These are phyloP conservation scores for Phoenicopterus ruber DNA, from an alignment of 2,113 vertebrate species.

Conservation along the genomic window DNA sequence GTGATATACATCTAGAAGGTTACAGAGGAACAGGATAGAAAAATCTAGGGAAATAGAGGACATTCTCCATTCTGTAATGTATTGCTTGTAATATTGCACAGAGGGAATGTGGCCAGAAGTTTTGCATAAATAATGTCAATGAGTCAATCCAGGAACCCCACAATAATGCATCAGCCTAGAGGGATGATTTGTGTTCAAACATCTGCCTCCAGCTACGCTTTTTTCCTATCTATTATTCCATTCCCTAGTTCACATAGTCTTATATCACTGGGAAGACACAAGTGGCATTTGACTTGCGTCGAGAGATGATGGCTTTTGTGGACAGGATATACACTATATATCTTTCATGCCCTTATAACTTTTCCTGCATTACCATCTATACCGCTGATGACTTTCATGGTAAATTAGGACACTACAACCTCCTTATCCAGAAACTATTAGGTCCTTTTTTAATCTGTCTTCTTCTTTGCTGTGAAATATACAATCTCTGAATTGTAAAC, in stretches of 20 bases:
- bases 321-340: neutral
- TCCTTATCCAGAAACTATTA: neutral
- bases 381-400: neutral
- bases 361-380: neutral
- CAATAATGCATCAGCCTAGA: constrained; percentile 18
- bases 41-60: constrained; percentile 8
- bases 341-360: constrained; percentile 8
- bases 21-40: neutral
- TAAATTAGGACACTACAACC: neutral
- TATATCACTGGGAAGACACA: constrained; percentile 36
- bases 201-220: constrained; percentile 16
- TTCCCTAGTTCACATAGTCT: neutral
- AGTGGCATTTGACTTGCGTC: constrained; percentile 29
- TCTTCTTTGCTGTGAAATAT: neutral
- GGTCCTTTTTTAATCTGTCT: neutral
- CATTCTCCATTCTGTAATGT: neutral
- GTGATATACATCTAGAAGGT: neutral
- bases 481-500: neutral
- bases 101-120: constrained; percentile 39
- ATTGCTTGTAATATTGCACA: constrained; percentile 2
- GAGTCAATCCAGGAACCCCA: neutral
- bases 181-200: constrained; percentile 45
- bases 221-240: neutral
- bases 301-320: neutral
- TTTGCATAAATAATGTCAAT: constrained; percentile 40